Percentiles rank a stretch among this genome's conserved stretches.
Conservation (phyloP, 1,140 invertebrate species). For the Drosophila navojoa region DNA sequence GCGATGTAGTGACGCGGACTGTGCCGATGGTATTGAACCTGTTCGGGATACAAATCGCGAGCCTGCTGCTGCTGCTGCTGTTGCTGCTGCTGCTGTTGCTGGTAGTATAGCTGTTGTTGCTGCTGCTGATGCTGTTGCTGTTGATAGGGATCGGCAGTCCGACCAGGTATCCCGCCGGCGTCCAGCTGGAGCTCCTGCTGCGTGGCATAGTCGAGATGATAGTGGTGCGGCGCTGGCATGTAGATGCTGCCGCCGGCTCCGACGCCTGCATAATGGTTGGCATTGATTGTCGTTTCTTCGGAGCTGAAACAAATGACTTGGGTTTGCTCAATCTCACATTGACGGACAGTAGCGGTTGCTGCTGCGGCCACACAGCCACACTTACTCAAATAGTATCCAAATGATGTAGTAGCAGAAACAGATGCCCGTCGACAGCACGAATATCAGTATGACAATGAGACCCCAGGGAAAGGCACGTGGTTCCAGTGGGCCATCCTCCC, state of each 20-base stretch:
- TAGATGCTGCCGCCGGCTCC: conserved; percentile 62
- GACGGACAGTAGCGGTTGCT: not conserved
- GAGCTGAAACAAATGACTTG: conserved; percentile 83
- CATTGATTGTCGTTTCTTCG: conserved; percentile 83
- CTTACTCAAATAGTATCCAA: conserved; percentile 95
- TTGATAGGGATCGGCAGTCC: conserved; percentile 53
- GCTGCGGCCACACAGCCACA: conserved; percentile 52
- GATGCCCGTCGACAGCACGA: conserved; percentile 91
- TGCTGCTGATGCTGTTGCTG: conserved; percentile 43
- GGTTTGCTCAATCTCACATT: conserved; percentile 78
- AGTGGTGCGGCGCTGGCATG: conserved; percentile 72
- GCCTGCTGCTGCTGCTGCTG: conserved; percentile 33
- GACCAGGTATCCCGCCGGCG: conserved; percentile 69
- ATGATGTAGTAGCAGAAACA: conserved; percentile 95
- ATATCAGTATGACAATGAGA: conserved; percentile 89
- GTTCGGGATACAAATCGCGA: conserved; percentile 77
- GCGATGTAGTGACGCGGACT: conserved; percentile 80
- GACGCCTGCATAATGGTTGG: conserved; percentile 63
- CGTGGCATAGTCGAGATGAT: conserved; percentile 68
- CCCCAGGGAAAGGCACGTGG: conserved; percentile 92
- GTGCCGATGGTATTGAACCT: conserved; percentile 78
- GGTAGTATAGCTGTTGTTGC: conserved; percentile 38
- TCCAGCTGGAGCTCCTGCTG: conserved; percentile 59
- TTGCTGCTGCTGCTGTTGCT: conserved; percentile 46
- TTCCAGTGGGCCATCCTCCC: conserved; percentile 92